Base-by-base conservation (phyloP, 30 jellyfish, hydroid and myxozoan genomes). In the Rhopilema esculentum region DNA sequence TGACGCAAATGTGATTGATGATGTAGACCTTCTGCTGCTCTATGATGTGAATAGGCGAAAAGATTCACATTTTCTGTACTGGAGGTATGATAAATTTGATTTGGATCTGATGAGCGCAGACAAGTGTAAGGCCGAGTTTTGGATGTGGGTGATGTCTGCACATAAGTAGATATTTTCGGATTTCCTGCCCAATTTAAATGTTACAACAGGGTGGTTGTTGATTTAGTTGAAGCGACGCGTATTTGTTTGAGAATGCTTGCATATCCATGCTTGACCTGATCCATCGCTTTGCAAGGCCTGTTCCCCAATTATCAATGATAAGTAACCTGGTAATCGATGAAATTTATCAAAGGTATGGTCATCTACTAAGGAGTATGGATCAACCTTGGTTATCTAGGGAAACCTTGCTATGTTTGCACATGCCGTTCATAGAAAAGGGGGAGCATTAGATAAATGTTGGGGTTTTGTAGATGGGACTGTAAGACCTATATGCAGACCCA, bases 381-480 rank as follows among this genome's bases (percentile, higher is more conserved):
- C 84, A 72, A 7, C 27, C 28, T 33, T 72, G 84, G 84, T 72
- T 72, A 25, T 33, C 66, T 18, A 29, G 68, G 27, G 78, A 48
- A 77, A 29, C 16, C 88, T 80, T 1, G 33, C 27, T 9, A 40
- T 16, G 18, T 80, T 25, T 30, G 67, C 85, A 17, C 7, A 80
- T 17, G 82, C 90, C 7, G 61, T 80, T 1, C 50, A 27, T 61
- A 20, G 57, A 16, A 66, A 63, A 22, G 79, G 85, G 22, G 84
- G 31, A 53, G 90, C 90, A 1, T 29, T 80, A 16, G 82, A 63
- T 16, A 80, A 80, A 72, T 80, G 90, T 28, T 80, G 82, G 82
- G 90, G 82, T 19, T 80, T 80, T 63, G 79, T 80, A 27, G 90
- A 63, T 61, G 90, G 90, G 27, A 80, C 85, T 57, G 85, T 80